These are phyloP conservation scores for Drosophila pseudotalamancana DNA, from an alignment of 2,888 invertebrate genomes.

Conservation along the genomic window DNA sequence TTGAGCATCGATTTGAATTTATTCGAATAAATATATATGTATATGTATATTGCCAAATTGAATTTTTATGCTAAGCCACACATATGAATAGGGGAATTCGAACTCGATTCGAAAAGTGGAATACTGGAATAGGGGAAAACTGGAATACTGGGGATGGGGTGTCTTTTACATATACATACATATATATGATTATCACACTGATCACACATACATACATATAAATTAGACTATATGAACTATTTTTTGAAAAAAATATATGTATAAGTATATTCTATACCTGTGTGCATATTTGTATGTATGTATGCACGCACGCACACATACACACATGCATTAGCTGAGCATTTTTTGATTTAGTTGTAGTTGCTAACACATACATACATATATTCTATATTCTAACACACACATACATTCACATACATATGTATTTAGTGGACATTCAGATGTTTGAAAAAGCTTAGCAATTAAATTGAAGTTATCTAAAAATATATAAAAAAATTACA, in stretches of 20 bases:
- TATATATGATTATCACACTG: conserved; percentile 36
- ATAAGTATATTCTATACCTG: neutral
- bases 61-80: neutral
- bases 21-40: neutral
- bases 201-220: conserved; percentile 4
- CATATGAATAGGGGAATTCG: neutral
- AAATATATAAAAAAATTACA: conserved; percentile 58
- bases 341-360: neutral
- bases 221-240: too few relatives aligned
- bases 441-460: conserved; percentile 59
- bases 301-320: neutral
- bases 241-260: too few relatives aligned
- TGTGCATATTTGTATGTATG: neutral
- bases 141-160: neutral
- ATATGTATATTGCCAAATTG: neutral
- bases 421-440: conserved; percentile 61
- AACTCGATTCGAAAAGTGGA: neutral
- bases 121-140: neutral
- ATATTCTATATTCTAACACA: conserved; percentile 8
- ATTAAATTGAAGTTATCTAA: conserved; percentile 62
- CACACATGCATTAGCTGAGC: neutral
- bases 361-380: conserved; percentile 3
- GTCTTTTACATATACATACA: too few relatives aligned
- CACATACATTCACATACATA: neutral
- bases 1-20: too few relatives aligned